Evolutionary conservation across 2,888 invertebrate species (phyloP).

Genomic region (Chrysolina haemoptera): DNA sequence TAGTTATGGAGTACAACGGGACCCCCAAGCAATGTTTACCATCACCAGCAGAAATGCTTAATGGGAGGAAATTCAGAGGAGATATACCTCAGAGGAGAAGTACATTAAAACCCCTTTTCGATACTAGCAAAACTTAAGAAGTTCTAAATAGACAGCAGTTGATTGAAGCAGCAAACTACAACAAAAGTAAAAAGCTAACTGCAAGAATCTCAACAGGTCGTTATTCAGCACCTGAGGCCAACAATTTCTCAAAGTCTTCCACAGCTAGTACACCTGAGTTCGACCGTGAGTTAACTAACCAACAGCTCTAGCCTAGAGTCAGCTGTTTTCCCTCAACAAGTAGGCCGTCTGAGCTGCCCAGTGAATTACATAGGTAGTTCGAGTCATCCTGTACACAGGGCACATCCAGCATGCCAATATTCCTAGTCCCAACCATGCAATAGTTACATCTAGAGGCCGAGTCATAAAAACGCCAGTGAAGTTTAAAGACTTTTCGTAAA

Average conservation of each 20-base stretch:
- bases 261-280: no score
- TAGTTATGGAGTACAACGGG: constrained; percentile 11
- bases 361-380: background rate
- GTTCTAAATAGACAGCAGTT: background rate
- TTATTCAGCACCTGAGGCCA: background rate
- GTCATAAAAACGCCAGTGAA: constrained; percentile 8
- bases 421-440: background rate
- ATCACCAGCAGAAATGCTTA: constrained; percentile 14
- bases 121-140: background rate
- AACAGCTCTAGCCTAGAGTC: no score
- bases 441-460: constrained; percentile 1
- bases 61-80: constrained; percentile 1
- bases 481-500: background rate
- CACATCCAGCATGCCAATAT: background rate
- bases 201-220: background rate
- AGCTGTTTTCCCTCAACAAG: background rate
- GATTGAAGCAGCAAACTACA: background rate
- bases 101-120: constrained; percentile 9
- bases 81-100: background rate
- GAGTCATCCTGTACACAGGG: background rate
- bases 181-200: constrained; percentile 1
- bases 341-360: constrained; percentile 1
- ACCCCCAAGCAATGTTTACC: background rate
- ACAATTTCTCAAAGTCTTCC: no score
- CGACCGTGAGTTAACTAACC: no score